These are phyloP conservation scores for Stegophylla sp. DNA, from an alignment of 2,888 invertebrate genomes.

Conservation along the genomic window DNA sequence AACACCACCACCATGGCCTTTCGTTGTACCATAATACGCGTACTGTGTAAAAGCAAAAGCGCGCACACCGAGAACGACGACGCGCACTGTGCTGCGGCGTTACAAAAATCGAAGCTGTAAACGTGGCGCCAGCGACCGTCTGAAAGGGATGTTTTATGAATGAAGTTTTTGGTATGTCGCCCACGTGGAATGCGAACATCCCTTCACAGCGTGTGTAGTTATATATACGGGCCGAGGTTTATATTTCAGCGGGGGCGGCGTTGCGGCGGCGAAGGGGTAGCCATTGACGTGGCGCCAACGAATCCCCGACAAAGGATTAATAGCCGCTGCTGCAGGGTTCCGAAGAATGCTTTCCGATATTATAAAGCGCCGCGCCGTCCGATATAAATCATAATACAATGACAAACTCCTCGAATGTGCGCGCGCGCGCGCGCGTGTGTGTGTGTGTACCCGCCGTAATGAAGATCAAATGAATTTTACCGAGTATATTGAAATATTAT, in stretches of 20 bases:
- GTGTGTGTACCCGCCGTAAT: too few species aligned
- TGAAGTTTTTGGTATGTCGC: slow-evolving; percentile 59
- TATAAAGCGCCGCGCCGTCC: neutral
- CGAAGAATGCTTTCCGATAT: slow-evolving; percentile 43
- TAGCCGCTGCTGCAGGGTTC: slow-evolving; percentile 43
- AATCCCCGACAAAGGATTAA: slow-evolving; percentile 58
- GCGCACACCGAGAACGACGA: neutral
- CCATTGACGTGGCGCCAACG: slow-evolving; percentile 58
- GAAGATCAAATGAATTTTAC: slow-evolving; percentile 28
- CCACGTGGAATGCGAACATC: slow-evolving; percentile 58
- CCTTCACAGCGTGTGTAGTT: slow-evolving; percentile 49
- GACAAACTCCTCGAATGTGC: slow-evolving; percentile 13
- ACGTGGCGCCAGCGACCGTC: slow-evolving; percentile 55
- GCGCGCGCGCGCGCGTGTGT: too few species aligned
- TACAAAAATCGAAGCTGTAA: slow-evolving; percentile 54
- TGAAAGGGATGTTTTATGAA: slow-evolving; percentile 58
- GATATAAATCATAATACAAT: slow-evolving; percentile 50
- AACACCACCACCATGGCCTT: slow-evolving; percentile 16
- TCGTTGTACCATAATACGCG: too few species aligned
- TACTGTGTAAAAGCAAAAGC: slow-evolving; percentile 36
- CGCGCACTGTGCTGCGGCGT: slow-evolving; percentile 48
- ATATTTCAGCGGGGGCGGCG: slow-evolving; percentile 27
- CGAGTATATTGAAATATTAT: neutral
- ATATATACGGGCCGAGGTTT: slow-evolving; percentile 38
- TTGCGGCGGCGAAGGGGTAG: slow-evolving; percentile 36